These are phyloP conservation scores for Alviniconcha marisindica DNA, from an alignment of 1,140 invertebrate genomes.

Conservation along the genomic window DNA sequence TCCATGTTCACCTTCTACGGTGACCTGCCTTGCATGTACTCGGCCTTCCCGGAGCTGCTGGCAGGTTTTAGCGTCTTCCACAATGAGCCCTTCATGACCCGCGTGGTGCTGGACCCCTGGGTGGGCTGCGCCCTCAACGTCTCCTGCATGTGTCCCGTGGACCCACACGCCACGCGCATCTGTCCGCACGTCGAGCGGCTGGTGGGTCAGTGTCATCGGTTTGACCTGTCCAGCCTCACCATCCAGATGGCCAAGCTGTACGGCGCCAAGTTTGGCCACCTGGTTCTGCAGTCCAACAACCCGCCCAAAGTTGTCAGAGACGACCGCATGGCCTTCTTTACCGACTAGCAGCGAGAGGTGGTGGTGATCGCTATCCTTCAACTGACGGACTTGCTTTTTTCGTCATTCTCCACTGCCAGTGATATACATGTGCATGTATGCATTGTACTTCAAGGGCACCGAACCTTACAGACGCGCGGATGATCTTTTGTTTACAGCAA, in stretches of 20 bases:
- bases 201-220: slow-evolving; percentile 32
- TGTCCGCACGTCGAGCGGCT: slow-evolving; percentile 32
- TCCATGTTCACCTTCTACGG: slow-evolving; percentile 31
- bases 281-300: neutral
- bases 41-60: slow-evolving; percentile 29
- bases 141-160: slow-evolving; percentile 35
- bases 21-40: slow-evolving; percentile 5
- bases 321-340: slow-evolving; percentile 29
- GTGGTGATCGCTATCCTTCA: too few relatives aligned
- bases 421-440: neutral
- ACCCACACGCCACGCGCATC: slow-evolving; percentile 5
- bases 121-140: slow-evolving; percentile 26
- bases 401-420: too few relatives aligned
- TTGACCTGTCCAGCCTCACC: slow-evolving; percentile 34
- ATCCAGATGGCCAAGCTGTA: slow-evolving; percentile 25
- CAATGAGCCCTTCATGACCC: slow-evolving; percentile 33
- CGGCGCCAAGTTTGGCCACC: slow-evolving; percentile 23
- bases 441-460: too few relatives aligned
- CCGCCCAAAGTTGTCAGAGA: neutral
- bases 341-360: neutral
- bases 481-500: neutral
- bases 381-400: too few relatives aligned
- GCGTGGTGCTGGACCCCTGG: slow-evolving; percentile 32
- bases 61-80: slow-evolving; percentile 36
- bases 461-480: neutral